Evolutionary conservation across 1,140 invertebrate genomes (phyloP).

Genomic region (Zaprionus gabonicus): DNA sequence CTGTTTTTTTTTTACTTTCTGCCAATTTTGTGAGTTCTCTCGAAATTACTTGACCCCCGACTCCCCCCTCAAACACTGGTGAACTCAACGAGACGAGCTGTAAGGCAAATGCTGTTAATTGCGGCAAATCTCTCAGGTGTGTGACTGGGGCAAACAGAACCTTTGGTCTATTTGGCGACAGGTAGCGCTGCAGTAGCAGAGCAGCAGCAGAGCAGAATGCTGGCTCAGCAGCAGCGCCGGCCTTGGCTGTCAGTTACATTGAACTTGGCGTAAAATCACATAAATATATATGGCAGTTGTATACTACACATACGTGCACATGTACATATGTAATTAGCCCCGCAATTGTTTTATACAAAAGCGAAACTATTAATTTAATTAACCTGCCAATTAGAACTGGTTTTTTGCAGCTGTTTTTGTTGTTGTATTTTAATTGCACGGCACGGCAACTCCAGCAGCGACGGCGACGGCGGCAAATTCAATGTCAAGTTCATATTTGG

Average conservation of each 20-base stretch:
- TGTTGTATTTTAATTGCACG: background rate
- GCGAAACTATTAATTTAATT: constrained; percentile 32
- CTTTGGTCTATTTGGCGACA: constrained; percentile 32
- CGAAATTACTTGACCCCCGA: too few species aligned
- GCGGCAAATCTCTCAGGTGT: constrained; percentile 5
- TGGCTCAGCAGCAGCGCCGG: constrained; percentile 29
- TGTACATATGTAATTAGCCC: constrained; percentile 33
- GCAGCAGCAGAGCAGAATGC: constrained; percentile 20
- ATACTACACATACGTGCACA: background rate
- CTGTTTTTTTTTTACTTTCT: too few species aligned
- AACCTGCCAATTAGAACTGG: constrained; percentile 52
- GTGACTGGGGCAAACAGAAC: constrained; percentile 30
- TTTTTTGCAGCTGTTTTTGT: constrained; percentile 44
- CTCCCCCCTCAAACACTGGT: too few species aligned
- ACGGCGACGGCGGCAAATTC: background rate
- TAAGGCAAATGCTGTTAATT: background rate
- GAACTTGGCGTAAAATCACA: constrained; percentile 56
- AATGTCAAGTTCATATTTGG: constrained; percentile 52
- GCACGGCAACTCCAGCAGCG: background rate
- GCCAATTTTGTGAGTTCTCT: too few species aligned
- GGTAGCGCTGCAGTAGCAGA: constrained; percentile 30
- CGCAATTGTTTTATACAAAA: constrained; percentile 34
- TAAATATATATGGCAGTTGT: background rate
- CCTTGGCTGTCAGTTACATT: constrained; percentile 16
- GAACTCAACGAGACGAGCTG: constrained; percentile 1